Conservation (phyloP, 2,888 invertebrate species). For the Altica lythri region DNA sequence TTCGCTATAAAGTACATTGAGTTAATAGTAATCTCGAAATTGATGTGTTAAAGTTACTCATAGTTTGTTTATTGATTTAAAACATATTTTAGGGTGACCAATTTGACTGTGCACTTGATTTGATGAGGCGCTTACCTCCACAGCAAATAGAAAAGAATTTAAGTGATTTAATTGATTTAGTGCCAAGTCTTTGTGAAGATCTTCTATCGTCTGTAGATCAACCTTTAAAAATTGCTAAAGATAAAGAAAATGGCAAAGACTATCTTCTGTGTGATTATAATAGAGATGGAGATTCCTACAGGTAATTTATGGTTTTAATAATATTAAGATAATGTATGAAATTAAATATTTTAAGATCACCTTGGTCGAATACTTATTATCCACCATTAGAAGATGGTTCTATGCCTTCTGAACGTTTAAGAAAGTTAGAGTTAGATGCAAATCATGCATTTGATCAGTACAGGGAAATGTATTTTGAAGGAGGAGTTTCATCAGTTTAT, state of each 20-base stretch:
- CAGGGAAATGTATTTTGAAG: conserved; percentile 99
- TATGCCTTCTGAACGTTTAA: conserved; percentile 94
- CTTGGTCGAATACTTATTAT: conserved; percentile 98
- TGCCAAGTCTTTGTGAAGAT: conserved; percentile 95
- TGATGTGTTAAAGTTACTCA: not conserved
- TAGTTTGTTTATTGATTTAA: too few species aligned
- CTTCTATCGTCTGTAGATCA: conserved; percentile 76
- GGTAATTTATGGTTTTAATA: conserved; percentile 80
- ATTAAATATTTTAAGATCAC: conserved; percentile 65
- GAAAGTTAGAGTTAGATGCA: conserved; percentile 96
- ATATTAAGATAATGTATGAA: not conserved
- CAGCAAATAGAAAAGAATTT: conserved; percentile 99
- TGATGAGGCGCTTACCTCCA: conserved; percentile 98
- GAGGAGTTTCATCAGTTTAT: conserved; percentile 98
- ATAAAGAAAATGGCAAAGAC: conserved; percentile 94
- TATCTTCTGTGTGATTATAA: conserved; percentile 99
- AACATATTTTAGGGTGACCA: conserved; percentile 86
- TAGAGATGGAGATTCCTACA: conserved; percentile 85
- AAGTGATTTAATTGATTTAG: conserved; percentile 95
- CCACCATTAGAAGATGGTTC: conserved; percentile 98
- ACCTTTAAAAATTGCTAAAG: conserved; percentile 89
- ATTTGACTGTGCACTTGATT: conserved; percentile 97
- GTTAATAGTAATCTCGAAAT: not conserved
- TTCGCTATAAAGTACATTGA: too few species aligned
- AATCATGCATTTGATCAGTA: conserved; percentile 99